These are phyloP conservation scores for Columba livia DNA, from an alignment of 2,113 vertebrate species.

Conservation along the genomic window DNA sequence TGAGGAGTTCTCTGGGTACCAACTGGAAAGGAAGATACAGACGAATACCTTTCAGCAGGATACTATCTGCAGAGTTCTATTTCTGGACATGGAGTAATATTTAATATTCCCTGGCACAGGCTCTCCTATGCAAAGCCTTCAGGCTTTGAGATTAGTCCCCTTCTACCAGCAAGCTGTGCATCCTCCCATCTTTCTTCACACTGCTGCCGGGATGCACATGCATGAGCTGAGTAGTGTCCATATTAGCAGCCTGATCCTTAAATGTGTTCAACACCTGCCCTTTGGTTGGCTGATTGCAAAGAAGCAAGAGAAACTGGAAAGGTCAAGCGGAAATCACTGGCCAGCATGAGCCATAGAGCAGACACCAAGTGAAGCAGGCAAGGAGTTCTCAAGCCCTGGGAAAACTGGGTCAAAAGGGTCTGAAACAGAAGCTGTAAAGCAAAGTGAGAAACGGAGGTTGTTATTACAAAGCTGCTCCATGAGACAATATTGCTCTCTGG, in stretches of 20 bases:
- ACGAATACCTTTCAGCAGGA: background rate
- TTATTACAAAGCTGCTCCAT: background rate
- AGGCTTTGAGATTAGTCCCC: background rate
- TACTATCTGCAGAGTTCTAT: background rate
- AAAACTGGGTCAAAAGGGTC: constrained; percentile 15
- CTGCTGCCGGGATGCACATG: background rate
- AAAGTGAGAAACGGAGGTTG: background rate
- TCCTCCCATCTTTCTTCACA: fast-evolving
- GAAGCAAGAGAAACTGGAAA: background rate
- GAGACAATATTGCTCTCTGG: background rate
- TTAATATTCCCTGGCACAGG: background rate
- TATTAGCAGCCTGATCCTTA: background rate
- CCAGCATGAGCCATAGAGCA: background rate
- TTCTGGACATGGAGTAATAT: background rate
- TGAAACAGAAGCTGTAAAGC: constrained; percentile 19
- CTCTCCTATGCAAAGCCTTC: background rate
- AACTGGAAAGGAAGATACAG: background rate
- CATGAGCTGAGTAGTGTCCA: background rate
- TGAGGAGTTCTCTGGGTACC: background rate
- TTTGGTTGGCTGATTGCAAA: background rate
- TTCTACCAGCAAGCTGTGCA: background rate
- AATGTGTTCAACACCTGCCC: background rate
- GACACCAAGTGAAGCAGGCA: background rate
- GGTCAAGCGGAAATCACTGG: background rate
- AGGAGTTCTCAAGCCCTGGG: background rate